Conservation (phyloP, 2,888 invertebrate species). For the Panzeria rudis region DNA sequence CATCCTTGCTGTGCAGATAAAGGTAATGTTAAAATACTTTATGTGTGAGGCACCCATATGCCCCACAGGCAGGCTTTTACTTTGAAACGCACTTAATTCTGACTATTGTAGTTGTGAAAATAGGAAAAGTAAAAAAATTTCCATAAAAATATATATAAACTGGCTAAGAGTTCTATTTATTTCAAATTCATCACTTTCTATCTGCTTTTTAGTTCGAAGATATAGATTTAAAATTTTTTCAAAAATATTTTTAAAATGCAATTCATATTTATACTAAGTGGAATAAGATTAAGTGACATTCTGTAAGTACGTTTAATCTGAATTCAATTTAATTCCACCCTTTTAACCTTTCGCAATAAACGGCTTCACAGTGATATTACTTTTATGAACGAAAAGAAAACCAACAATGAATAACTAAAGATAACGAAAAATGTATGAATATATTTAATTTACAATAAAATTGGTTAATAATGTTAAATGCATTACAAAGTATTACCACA, state of each 20-base stretch:
- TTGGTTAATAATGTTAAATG: conserved; percentile 50
- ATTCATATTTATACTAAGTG: neutral
- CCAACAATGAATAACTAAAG: neutral
- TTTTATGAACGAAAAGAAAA: neutral
- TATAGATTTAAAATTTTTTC: neutral
- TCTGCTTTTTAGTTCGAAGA: neutral
- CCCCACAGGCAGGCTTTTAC: no score
- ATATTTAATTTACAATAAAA: conserved; percentile 54
- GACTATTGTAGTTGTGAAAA: no score
- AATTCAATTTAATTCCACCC: conserved; percentile 25
- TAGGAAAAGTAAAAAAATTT: no score
- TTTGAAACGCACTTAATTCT: no score
- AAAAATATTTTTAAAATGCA: neutral
- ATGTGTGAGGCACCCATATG: no score
- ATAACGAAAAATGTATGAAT: conserved; percentile 18
- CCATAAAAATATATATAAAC: no score
- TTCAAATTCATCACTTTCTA: neutral
- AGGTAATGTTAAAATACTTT: no score
- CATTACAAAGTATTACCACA: conserved; percentile 47
- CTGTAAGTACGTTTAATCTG: conserved; percentile 19
- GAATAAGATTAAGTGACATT: neutral
- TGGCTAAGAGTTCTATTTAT: no score
- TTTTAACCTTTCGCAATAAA: conserved; percentile 10
- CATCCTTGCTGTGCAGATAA: no score
- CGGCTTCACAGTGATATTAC: neutral